phyloP scores from a whole-genome alignment of 1,140 invertebrate genomes.

The Stegodyphus dumicola region DNA sequence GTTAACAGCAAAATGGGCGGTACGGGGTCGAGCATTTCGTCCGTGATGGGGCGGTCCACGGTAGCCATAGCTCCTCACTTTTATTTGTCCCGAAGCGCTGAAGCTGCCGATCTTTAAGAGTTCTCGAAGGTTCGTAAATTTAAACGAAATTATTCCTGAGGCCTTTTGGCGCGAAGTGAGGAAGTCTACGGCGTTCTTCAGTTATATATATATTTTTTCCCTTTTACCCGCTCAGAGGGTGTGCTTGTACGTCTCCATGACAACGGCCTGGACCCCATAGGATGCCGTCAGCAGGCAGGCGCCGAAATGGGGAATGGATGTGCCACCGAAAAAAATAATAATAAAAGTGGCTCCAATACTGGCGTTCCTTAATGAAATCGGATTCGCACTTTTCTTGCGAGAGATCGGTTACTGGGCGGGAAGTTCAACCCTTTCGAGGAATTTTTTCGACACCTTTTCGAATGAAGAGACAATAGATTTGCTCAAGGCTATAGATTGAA shows the following conservation, averaged over 20 bases:
- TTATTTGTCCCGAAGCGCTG: constrained; percentile 2
- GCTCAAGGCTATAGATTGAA: not conserved
- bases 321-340: not conserved
- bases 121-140: constrained; percentile 51
- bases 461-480: constrained; percentile 49
- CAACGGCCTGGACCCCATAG: constrained; percentile 42
- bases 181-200: constrained; percentile 8
- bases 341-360: constrained; percentile 4
- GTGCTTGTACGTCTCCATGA: constrained; percentile 25
- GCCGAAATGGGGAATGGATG: constrained; percentile 7
- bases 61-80: constrained; percentile 36
- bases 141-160: constrained; percentile 51
- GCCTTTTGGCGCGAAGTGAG: constrained; percentile 16
- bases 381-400: constrained; percentile 25
- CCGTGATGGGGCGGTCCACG: constrained; percentile 12
- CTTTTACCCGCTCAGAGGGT: constrained; percentile 4
- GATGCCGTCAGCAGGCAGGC: constrained; percentile 43
- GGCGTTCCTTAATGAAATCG: constrained; percentile 46
- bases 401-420: constrained; percentile 25
- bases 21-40: not conserved
- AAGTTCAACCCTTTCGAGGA: not conserved
- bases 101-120: not conserved
- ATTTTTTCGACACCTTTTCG: constrained; percentile 4
- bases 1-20: constrained; percentile 11
- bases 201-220: constrained; percentile 14